These are phyloP conservation scores for Lysandra bellargus DNA, from an alignment of 2,888 invertebrate genomes.

Conservation along the genomic window DNA sequence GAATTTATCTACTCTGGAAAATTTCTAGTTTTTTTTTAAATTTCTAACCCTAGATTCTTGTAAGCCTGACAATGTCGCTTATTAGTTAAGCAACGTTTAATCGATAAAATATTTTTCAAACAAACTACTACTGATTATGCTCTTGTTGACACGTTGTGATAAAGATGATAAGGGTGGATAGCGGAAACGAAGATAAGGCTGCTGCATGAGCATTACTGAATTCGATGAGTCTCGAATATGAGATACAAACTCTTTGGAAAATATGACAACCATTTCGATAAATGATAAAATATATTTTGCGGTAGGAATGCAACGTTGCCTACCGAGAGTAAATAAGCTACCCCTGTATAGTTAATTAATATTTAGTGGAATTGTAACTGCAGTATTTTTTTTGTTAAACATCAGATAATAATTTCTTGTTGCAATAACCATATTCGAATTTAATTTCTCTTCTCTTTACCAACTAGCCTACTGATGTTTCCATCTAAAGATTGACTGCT, in stretches of 20 bases:
- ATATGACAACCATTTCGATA: neutral
- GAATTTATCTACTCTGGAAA: too few species aligned
- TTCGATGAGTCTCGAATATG: neutral
- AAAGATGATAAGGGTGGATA: constrained; percentile 9
- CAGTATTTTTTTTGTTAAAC: too few species aligned
- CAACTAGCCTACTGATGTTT: too few species aligned
- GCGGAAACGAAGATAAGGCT: constrained; percentile 11
- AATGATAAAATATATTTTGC: neutral
- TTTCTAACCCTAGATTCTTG: neutral
- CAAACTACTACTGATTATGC: neutral
- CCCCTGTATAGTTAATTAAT: too few species aligned
- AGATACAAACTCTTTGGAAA: neutral
- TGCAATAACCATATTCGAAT: too few species aligned
- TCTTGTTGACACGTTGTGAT: constrained; percentile 4
- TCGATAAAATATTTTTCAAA: neutral
- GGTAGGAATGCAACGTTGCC: neutral
- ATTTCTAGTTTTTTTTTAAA: neutral
- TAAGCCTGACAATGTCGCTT: neutral
- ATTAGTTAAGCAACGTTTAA: neutral
- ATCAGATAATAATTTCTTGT: too few species aligned
- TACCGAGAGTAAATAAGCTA: too few species aligned
- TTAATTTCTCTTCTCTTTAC: too few species aligned
- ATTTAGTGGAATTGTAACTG: too few species aligned
- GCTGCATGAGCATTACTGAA: constrained; percentile 16
- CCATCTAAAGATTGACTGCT: too few species aligned